Evolutionary conservation across 2,797 vertebrate species (phyloP).

Genomic region (Gymnoscopelus braueri): DNA sequence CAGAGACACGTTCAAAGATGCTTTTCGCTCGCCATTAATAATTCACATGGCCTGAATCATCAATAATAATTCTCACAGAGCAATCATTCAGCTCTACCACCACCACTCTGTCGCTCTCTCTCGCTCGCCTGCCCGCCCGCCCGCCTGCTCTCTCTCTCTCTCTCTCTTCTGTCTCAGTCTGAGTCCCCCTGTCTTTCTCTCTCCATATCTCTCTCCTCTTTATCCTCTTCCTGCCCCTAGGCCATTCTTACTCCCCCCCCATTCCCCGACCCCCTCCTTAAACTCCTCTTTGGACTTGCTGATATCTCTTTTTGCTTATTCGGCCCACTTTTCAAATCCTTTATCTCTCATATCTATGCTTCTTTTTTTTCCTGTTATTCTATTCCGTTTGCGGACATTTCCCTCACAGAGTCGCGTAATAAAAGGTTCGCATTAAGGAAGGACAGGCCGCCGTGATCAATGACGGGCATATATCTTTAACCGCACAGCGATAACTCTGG

Average conservation of each 20-base stretch:
- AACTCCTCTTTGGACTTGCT: constrained; percentile 42
- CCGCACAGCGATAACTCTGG: constrained; percentile 52
- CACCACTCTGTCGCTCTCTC: constrained; percentile 64
- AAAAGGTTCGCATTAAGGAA: constrained; percentile 7
- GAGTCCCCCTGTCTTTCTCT: constrained; percentile 34
- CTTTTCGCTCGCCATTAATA: constrained; percentile 85
- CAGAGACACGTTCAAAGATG: constrained; percentile 85
- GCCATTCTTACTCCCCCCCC: constrained; percentile 48
- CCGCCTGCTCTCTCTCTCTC: background rate
- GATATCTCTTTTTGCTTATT: constrained; percentile 71
- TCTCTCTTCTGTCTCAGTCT: constrained; percentile 30
- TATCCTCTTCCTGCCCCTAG: constrained; percentile 58
- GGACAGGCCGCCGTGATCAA: background rate
- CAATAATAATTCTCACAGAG: constrained; percentile 85
- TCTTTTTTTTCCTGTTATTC: constrained; percentile 30
- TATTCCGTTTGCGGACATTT: background rate
- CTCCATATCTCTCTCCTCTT: constrained; percentile 36
- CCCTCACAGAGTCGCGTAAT: constrained; percentile 3
- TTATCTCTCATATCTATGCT: constrained; percentile 62
- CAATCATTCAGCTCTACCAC: constrained; percentile 83
- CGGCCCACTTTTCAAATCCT: constrained; percentile 52
- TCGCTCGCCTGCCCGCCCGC: constrained; percentile 7
- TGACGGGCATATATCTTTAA: constrained; percentile 45
- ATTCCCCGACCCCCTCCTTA: constrained; percentile 50
- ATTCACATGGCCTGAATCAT: constrained; percentile 86